phyloP scores from a whole-genome alignment of 2,888 invertebrate genomes.

The Malachius bipustulatus region DNA sequence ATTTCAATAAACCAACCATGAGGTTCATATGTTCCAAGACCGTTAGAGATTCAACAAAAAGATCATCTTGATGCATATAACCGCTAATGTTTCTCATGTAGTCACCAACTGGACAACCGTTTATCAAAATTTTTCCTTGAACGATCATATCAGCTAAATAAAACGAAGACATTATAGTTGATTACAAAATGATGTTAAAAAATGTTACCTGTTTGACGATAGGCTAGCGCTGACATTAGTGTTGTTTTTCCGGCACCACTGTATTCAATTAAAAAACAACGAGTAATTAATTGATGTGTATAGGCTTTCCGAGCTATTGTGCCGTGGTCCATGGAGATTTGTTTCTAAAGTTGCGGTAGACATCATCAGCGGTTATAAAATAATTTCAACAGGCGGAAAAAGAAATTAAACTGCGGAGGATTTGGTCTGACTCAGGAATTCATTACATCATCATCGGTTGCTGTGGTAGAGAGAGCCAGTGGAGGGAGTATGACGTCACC shows the following conservation, averaged over 20 bases:
- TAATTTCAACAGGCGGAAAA: too few species aligned
- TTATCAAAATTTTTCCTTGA: conserved; percentile 72
- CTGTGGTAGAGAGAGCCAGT: too few species aligned
- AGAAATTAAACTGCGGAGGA: too few species aligned
- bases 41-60: conserved; percentile 75
- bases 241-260: conserved; percentile 88
- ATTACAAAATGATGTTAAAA: neutral
- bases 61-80: conserved; percentile 85
- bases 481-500: too few species aligned
- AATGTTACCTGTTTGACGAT: conserved; percentile 57
- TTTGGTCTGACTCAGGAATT: too few species aligned
- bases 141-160: conserved; percentile 50
- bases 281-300: too few species aligned
- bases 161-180: neutral
- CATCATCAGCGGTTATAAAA: too few species aligned
- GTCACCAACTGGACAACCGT: conserved; percentile 56
- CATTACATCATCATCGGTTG: too few species aligned
- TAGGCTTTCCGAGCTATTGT: too few species aligned
- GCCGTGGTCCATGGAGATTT: too few species aligned
- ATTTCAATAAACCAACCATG: too few species aligned
- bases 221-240: conserved; percentile 71
- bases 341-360: too few species aligned
- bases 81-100: conserved; percentile 75
- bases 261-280: conserved; percentile 25
- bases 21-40: conserved; percentile 79